phyloP scores from a whole-genome alignment of 2,113 vertebrate species.

The Ailuropoda melanoleuca region DNA sequence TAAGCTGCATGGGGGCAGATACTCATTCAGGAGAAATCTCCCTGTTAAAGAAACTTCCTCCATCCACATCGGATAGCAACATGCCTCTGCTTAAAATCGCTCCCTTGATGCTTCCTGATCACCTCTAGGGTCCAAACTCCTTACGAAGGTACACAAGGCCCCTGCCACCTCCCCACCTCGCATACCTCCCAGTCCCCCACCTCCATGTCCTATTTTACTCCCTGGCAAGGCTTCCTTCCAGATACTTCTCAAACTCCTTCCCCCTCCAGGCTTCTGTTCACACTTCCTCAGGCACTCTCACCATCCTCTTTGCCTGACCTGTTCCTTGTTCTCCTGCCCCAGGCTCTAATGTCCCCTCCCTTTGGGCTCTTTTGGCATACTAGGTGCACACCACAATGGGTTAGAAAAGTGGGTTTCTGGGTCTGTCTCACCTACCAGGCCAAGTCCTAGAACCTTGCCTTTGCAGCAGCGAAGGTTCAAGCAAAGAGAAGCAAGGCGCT shows the following conservation, averaged over 20 bases:
- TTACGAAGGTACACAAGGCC: background rate
- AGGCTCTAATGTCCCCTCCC: background rate
- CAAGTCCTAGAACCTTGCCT: background rate
- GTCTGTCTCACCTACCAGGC: background rate
- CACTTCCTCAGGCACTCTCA: background rate
- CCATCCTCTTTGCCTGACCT: background rate
- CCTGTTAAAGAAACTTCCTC: background rate
- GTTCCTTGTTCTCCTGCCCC: background rate
- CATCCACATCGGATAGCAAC: background rate
- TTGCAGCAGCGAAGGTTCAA: background rate
- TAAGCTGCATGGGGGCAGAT: background rate
- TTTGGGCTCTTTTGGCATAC: background rate
- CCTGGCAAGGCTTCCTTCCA: background rate
- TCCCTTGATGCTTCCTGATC: background rate
- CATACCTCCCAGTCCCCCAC: background rate
- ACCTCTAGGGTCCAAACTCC: background rate
- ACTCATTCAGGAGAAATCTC: background rate
- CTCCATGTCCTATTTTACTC: background rate
- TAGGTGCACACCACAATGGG: background rate
- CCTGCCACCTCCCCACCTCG: background rate
- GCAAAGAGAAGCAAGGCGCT: background rate
- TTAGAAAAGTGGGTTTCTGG: background rate
- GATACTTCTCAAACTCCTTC: background rate
- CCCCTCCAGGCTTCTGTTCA: background rate
- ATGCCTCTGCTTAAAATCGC: background rate